A percentile compares a stretch with the other conserved stretches of the same genome.
phyloP scores from a whole-genome alignment of 2,888 invertebrate genomes.

The Pseudococcus jackbeardsleyi region DNA sequence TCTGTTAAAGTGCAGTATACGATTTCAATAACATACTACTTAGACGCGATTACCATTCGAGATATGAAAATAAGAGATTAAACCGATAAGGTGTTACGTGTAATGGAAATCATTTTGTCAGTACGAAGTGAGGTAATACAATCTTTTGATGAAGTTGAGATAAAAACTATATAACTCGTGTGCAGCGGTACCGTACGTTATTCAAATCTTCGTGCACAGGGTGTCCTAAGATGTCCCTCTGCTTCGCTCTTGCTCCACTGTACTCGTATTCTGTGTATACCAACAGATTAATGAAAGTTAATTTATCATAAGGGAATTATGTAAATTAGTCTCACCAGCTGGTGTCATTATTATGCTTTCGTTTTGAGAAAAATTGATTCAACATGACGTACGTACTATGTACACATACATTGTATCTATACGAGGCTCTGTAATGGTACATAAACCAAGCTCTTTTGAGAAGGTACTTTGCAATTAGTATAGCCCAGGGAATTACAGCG shows the following conservation, averaged over 20 bases:
- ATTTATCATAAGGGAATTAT: conserved; percentile 56
- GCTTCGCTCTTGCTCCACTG: background rate
- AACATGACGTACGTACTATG: background rate
- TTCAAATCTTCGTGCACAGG: conserved; percentile 20
- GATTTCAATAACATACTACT: conserved; percentile 54
- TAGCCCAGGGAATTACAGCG: background rate
- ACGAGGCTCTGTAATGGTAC: background rate
- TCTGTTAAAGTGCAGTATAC: conserved; percentile 45
- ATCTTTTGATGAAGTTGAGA: conserved; percentile 56
- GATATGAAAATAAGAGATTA: conserved; percentile 54
- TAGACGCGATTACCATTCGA: conserved; percentile 53
- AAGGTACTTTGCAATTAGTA: conserved; percentile 13
- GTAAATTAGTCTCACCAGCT: conserved; percentile 41
- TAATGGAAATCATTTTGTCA: conserved; percentile 56
- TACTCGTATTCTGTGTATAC: background rate
- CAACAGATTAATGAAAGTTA: conserved; percentile 53
- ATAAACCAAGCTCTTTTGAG: background rate
- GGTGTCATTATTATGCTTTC: conserved; percentile 44
- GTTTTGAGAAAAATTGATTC: conserved; percentile 52
- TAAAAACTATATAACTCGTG: conserved; percentile 2
- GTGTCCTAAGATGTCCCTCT: conserved; percentile 34
- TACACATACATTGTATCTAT: background rate
- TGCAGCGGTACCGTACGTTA: conserved; percentile 9
- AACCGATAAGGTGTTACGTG: conserved; percentile 55
- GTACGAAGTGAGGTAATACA: conserved; percentile 50